A percentile compares a stretch with the other conserved stretches of the same genome.
Evolutionary conservation across 2,113 vertebrate species (phyloP).

Genomic region (Ciconia boyciana): DNA sequence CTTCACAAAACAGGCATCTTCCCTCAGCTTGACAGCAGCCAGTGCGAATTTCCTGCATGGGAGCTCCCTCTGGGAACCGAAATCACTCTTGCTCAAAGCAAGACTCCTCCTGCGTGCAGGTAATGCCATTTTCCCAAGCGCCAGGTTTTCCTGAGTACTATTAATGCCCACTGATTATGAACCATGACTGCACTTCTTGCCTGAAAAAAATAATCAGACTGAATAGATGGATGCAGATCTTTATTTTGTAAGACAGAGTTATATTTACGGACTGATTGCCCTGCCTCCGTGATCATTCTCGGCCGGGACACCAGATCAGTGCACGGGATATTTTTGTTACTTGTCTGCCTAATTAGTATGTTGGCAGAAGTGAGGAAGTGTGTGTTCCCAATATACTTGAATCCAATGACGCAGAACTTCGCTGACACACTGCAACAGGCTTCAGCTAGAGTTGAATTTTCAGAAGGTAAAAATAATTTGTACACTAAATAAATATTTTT

Average conservation of each 20-base stretch:
- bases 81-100: neutral
- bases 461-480: neutral
- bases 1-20: accelerated
- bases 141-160: neutral
- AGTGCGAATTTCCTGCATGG: accelerated
- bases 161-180: accelerated
- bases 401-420: neutral
- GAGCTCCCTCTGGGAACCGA: neutral
- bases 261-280: accelerated
- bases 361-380: neutral
- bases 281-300: neutral
- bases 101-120: neutral
- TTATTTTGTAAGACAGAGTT: neutral
- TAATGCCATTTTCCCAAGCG: accelerated
- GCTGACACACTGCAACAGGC: neutral
- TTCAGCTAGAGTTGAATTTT: neutral
- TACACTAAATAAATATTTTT: constrained; percentile 14
- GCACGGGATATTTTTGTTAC: neutral
- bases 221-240: neutral
- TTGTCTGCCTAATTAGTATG: neutral
- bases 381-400: neutral
- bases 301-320: neutral
- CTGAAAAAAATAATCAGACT: neutral
- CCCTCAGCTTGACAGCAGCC: neutral
- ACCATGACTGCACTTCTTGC: neutral